These are phyloP conservation scores for Sminthurinus signatus DNA, from an alignment of 1,140 invertebrate genomes.

Conservation along the genomic window DNA sequence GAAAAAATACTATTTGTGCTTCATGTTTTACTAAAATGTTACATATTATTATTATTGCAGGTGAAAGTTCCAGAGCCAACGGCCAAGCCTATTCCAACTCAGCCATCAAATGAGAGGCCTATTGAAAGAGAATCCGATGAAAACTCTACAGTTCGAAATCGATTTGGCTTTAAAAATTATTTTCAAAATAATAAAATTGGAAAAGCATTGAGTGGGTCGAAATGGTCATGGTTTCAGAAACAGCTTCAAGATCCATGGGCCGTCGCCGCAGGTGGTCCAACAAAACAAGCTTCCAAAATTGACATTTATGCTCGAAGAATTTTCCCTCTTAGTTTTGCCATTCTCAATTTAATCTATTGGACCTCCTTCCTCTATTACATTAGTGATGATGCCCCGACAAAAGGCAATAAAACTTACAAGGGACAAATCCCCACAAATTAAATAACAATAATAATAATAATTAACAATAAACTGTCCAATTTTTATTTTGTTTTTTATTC, in stretches of 20 bases:
- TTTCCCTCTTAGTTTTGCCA: slow-evolving; percentile 50
- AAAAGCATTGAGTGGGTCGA: background rate
- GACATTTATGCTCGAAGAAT: slow-evolving; percentile 50
- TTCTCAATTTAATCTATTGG: slow-evolving; percentile 53
- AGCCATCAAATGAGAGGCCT: background rate
- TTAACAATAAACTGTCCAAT: too few relatives aligned
- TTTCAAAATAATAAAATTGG: too few relatives aligned
- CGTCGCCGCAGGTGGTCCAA: slow-evolving; percentile 10
- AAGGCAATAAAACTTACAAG: background rate
- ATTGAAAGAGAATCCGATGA: background rate
- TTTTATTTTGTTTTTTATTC: too few relatives aligned
- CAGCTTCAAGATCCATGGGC: slow-evolving; percentile 34
- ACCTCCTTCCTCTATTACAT: slow-evolving; percentile 47
- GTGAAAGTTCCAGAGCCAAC: too few relatives aligned
- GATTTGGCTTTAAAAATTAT: too few relatives aligned
- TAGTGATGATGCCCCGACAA: slow-evolving; percentile 42
- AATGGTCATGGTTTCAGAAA: slow-evolving; percentile 25
- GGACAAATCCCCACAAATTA: background rate
- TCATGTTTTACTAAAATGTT: background rate
- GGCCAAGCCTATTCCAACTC: background rate
- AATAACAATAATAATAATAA: too few relatives aligned
- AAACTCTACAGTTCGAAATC: too few relatives aligned
- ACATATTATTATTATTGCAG: background rate
- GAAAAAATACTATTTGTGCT: background rate
- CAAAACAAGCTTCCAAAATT: slow-evolving; percentile 47